Evolutionary conservation across 2,113 vertebrate species (phyloP).

Genomic region (Gracilinanus agilis): DNA sequence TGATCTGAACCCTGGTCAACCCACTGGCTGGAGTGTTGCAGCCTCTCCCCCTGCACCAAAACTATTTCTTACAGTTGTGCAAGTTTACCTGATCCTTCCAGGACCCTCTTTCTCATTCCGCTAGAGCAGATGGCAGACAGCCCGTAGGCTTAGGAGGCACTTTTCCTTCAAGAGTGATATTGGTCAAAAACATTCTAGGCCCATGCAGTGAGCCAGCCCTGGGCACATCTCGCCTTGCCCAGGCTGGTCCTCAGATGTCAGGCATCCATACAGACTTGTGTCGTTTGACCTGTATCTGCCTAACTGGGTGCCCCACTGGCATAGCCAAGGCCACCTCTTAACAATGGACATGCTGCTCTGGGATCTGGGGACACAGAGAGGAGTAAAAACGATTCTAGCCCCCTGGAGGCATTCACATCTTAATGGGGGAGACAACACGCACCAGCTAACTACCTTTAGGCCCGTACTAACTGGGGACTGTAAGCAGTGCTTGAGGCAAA

Average conservation of each 20-base stretch:
- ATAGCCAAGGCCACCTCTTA: neutral
- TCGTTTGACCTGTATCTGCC: neutral
- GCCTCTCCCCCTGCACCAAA: neutral
- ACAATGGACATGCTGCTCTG: neutral
- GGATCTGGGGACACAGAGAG: neutral
- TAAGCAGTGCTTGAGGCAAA: no score
- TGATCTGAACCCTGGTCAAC: no score
- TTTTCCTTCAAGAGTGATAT: neutral
- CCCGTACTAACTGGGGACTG: neutral
- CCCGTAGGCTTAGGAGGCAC: no score
- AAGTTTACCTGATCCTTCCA: no score
- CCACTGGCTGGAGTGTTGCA: no score
- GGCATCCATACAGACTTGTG: neutral
- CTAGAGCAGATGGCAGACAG: neutral
- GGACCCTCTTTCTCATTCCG: neutral
- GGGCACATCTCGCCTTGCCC: neutral
- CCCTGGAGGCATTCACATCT: neutral
- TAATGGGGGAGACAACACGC: no score
- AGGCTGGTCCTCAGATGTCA: no score
- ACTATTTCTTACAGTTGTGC: no score
- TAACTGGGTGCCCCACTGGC: neutral
- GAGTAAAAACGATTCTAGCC: neutral
- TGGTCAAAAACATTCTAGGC: neutral
- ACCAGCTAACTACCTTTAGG: no score
- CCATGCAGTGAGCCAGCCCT: no score